Base-by-base conservation (phyloP, 2,797 vertebrate genomes). In the Melanotaenia parkinsoni region DNA sequence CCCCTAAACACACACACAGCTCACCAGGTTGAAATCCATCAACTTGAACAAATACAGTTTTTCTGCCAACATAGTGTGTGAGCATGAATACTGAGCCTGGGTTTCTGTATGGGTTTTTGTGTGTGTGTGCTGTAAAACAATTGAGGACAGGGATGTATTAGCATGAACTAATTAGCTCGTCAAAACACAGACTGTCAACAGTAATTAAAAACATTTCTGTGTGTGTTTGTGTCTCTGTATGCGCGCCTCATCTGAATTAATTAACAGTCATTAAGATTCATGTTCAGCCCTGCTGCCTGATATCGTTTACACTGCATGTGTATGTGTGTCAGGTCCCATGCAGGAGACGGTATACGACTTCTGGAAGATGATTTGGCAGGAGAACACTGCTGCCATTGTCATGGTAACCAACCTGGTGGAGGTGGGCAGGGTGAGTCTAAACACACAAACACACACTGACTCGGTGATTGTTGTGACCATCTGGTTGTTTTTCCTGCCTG, bases 391-490 rank as follows among this genome's bases (percentile, higher is more conserved):
- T 0, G 97, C 96, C 78, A 96, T 99, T 67, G 94, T 99, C 90
- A 98, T 99, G 98, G 97, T 98, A 83, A 99, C 98, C 91, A 99
- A 99, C 87, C 95, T 99, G 51, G 97, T 99, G 77, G 98, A 99
- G 92, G 98, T 99, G 66, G 98, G 98, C 83, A 94, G 98, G 96
- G 98, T 99, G 94, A 96, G 97, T 94, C 28, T 58, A 37, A 63
- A 71, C 40, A 76, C 58, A 33, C 33, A 33, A 33, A 51, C 50
- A 45, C 67, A 62, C 68, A 66, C 28, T 10, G 2, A 43, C 3
- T 51, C 10, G 35, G 8, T 37, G 47, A 77, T 72, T 75, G 70
- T 79, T 77, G 65, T n/a, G 54, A 16, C 79, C 79, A 86, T 82
- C 79, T 86, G 80, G 30, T 65, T 77, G 58, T 59, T 67, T 47